These are phyloP conservation scores for Hystrix cristata DNA, from an alignment of 2,113 vertebrate species.

Conservation along the genomic window DNA sequence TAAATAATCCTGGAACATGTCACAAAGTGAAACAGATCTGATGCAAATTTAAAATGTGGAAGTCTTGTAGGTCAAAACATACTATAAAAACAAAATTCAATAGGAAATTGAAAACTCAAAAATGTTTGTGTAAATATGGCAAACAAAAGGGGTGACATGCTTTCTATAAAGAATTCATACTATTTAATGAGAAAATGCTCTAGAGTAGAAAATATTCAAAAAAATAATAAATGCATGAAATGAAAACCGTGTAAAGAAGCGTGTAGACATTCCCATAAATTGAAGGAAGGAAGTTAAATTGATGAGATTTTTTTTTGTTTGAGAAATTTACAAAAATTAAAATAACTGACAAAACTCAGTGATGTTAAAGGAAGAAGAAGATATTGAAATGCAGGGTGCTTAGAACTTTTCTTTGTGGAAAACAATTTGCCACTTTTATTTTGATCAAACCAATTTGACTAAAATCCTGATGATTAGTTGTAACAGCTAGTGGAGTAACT, in stretches of 20 bases:
- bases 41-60: background rate
- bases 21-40: background rate
- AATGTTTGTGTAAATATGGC: background rate
- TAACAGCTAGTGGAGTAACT: background rate
- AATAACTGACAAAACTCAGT: background rate
- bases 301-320: background rate
- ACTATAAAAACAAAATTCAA: background rate
- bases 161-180: background rate
- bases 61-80: background rate
- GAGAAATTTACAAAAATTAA: slow-evolving; percentile 20
- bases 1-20: background rate
- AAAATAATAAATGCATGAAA: background rate
- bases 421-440: no score
- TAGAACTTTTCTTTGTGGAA: background rate
- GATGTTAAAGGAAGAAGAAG: background rate
- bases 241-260: background rate
- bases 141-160: background rate
- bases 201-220: background rate
- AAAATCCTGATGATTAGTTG: background rate
- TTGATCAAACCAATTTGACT: background rate
- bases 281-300: slow-evolving; percentile 7
- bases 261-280: background rate
- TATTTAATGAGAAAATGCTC: background rate
- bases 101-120: background rate
- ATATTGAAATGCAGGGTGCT: background rate